These are phyloP conservation scores for Paracyclopina nana DNA, from an alignment of 1,140 invertebrate genomes.

Conservation along the genomic window DNA sequence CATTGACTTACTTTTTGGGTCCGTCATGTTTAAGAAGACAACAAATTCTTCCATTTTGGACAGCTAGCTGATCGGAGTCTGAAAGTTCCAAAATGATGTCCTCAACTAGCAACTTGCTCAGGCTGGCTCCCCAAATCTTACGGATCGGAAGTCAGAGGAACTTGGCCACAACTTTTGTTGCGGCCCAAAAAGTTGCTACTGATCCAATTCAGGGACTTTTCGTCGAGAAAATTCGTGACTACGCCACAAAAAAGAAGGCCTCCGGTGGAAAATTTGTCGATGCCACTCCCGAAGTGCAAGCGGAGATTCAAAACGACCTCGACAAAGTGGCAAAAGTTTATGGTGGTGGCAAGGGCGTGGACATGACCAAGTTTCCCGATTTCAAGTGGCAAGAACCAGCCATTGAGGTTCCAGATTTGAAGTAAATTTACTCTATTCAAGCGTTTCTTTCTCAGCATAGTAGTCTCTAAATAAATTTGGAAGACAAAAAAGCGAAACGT, in stretches of 20 bases:
- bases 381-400: constrained; percentile 41
- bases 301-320: constrained; percentile 49
- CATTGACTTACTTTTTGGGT: too few species aligned
- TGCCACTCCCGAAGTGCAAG: constrained; percentile 47
- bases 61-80: too few species aligned
- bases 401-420: neutral
- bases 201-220: constrained; percentile 89
- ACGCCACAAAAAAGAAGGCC: constrained; percentile 43
- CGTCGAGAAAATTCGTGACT: constrained; percentile 75
- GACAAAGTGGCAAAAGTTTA: constrained; percentile 55
- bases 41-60: too few species aligned
- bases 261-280: constrained; percentile 58
- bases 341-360: constrained; percentile 46
- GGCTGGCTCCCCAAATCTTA: too few species aligned
- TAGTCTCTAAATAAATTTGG: too few species aligned
- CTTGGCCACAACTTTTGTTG: neutral
- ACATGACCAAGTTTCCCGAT: constrained; percentile 69
- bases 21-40: too few species aligned
- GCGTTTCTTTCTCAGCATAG: neutral
- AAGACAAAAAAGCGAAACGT: too few species aligned
- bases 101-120: too few species aligned
- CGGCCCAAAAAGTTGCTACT: constrained; percentile 39
- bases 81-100: too few species aligned
- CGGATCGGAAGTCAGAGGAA: neutral
- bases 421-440: neutral